Percentiles rank a stretch among this genome's conserved stretches.
Conservation (phyloP, 1,140 invertebrate species). For the Battus philenor region DNA sequence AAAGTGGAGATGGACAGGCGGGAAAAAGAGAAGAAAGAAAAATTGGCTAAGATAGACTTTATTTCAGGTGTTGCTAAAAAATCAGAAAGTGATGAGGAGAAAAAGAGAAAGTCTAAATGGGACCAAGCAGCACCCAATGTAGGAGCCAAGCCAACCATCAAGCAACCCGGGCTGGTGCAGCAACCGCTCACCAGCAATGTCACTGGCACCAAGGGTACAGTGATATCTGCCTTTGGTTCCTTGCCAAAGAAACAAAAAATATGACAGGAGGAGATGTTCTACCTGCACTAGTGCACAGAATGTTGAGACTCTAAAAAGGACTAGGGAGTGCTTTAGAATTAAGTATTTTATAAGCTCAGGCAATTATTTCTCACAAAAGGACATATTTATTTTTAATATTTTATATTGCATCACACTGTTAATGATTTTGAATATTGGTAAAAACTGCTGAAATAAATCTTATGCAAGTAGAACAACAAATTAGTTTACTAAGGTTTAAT, state of each 20-base stretch:
- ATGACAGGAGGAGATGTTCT: too few relatives aligned
- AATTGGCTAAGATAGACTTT: slow-evolving; percentile 91
- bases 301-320: too few relatives aligned
- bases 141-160: slow-evolving; percentile 71
- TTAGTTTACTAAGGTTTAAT: too few relatives aligned
- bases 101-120: slow-evolving; percentile 92
- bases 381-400: too few relatives aligned
- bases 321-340: too few relatives aligned
- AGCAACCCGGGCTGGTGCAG: slow-evolving; percentile 79
- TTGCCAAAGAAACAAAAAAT: slow-evolving; percentile 85
- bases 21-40: slow-evolving; percentile 93
- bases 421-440: too few relatives aligned
- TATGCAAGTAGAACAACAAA: too few relatives aligned
- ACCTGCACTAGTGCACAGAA: too few relatives aligned
- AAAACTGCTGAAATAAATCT: too few relatives aligned
- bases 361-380: too few relatives aligned
- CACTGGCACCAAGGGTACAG: slow-evolving; percentile 90
- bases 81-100: slow-evolving; percentile 81
- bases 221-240: slow-evolving; percentile 92
- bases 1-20: slow-evolving; percentile 94
- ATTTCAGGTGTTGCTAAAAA: slow-evolving; percentile 88
- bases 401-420: too few relatives aligned
- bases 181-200: slow-evolving; percentile 85
- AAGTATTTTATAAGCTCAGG: too few relatives aligned
- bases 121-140: slow-evolving; percentile 86